Percentiles rank a stretch among this genome's conserved stretches.
Evolutionary conservation across 2,888 invertebrate species (phyloP).

Genomic region (Polydrusus tereticollis): DNA sequence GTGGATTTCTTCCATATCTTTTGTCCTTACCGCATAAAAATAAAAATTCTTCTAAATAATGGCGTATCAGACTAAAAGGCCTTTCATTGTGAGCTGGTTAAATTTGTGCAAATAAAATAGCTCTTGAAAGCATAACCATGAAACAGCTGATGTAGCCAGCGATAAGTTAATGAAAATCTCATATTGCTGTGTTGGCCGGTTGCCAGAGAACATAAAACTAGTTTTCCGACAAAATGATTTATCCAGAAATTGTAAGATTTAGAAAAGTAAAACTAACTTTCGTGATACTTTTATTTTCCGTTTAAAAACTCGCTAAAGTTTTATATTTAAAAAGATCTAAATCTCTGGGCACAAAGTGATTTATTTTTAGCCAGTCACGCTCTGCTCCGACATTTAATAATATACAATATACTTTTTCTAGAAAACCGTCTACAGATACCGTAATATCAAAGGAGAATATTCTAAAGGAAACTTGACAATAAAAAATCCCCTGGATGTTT

Average conservation of each 20-base stretch:
- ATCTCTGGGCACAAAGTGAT: background rate
- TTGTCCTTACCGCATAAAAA: too few species aligned
- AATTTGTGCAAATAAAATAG: too few species aligned
- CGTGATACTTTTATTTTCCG: background rate
- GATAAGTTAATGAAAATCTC: background rate
- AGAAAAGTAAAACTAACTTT: background rate
- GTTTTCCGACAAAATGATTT: background rate
- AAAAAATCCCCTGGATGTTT: constrained; percentile 34
- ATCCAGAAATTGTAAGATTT: background rate
- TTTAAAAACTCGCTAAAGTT: background rate
- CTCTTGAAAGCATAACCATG: background rate
- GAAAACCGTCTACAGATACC: constrained; percentile 6
- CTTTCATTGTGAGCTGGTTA: too few species aligned
- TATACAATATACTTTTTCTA: background rate
- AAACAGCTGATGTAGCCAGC: background rate
- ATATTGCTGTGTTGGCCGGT: background rate
- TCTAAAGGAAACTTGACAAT: constrained; percentile 39
- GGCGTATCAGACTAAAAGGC: too few species aligned
- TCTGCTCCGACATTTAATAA: background rate
- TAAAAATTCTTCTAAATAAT: too few species aligned
- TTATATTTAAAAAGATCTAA: background rate
- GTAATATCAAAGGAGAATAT: constrained; percentile 21
- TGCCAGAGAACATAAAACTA: background rate
- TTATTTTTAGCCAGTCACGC: background rate
- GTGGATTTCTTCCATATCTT: too few species aligned